Percentiles rank a stretch among this genome's conserved stretches.
phyloP scores from a whole-genome alignment of 37 sponge, comb jelly and placozoan genomes.

The Beroe ovata region DNA sequence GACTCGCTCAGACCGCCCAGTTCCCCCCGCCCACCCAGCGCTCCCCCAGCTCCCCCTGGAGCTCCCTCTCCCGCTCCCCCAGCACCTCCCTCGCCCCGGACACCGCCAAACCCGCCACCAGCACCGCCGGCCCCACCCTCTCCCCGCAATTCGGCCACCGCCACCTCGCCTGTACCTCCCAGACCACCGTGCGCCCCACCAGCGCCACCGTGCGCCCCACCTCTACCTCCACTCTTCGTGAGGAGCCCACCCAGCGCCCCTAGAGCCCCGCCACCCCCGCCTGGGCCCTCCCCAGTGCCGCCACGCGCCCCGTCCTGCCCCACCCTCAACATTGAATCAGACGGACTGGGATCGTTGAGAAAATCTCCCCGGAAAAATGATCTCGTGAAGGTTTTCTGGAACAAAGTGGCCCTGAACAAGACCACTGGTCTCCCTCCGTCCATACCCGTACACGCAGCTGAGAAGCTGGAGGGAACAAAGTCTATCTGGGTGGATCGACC shows the following conservation, averaged over 20 bases:
- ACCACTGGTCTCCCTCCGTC: conserved; percentile 35
- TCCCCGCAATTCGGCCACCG: conserved; percentile 41
- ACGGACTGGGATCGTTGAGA: not conserved
- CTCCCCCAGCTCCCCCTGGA: conserved; percentile 70
- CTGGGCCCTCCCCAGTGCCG: conserved; percentile 10
- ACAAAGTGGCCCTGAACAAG: conserved; percentile 68
- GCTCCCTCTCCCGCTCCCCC: conserved; percentile 52
- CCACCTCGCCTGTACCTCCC: not conserved
- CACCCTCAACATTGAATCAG: conserved; percentile 5
- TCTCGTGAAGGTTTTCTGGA: conserved; percentile 82
- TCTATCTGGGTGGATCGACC: conserved; percentile 56
- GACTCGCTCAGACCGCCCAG: conserved; percentile 73
- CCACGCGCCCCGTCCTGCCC: not conserved
- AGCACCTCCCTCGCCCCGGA: conserved; percentile 60
- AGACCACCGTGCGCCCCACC: conserved; percentile 49
- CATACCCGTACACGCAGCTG: conserved; percentile 32
- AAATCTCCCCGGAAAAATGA: not conserved
- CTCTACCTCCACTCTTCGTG: conserved; percentile 15
- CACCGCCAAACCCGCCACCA: conserved; percentile 57
- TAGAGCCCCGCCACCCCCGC: not conserved
- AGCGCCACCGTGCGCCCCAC: conserved; percentile 53
- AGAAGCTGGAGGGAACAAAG: conserved; percentile 30
- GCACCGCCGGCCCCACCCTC: conserved; percentile 67
- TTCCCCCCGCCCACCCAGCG: conserved; percentile 66
- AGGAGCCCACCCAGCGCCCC: conserved; percentile 32